These are phyloP conservation scores for Pluvialis apricaria DNA, from an alignment of 2,113 vertebrate genomes.

Conservation along the genomic window DNA sequence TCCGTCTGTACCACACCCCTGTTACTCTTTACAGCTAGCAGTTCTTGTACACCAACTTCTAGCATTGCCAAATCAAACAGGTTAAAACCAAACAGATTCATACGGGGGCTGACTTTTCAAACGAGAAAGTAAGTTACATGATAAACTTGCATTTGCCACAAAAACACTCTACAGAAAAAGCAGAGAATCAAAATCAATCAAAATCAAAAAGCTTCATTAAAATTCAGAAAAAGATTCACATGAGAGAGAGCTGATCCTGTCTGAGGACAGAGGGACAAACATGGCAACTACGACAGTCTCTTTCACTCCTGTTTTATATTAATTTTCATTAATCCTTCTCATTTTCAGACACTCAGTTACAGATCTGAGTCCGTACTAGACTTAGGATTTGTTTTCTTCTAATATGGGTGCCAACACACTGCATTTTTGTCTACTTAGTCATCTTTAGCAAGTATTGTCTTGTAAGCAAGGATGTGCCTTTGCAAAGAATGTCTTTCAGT, in stretches of 20 bases:
- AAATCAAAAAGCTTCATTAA: not conserved
- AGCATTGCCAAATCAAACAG: not conserved
- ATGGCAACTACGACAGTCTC: not conserved
- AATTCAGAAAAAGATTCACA: not conserved
- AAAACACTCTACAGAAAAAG: not conserved
- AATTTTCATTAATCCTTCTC: not conserved
- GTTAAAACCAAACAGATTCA: not conserved
- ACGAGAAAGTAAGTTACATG: not conserved
- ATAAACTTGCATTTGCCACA: not conserved
- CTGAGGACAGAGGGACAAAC: not conserved
- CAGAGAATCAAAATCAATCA: not conserved
- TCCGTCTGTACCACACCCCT: not conserved
- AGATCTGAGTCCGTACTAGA: not conserved
- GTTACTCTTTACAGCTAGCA: not conserved
- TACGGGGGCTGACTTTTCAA: not conserved
- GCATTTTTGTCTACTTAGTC: not conserved
- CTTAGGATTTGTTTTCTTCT: not conserved
- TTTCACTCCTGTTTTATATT: not conserved
- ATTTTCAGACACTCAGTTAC: not conserved
- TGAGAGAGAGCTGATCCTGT: not conserved
- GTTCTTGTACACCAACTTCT: not conserved
- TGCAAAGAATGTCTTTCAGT: not conserved
- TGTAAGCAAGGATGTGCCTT: not conserved
- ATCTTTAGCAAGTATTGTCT: not conserved
- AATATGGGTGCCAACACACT: not conserved